These are phyloP conservation scores for Chaenogobius annularis DNA, from an alignment of 2,113 vertebrate species.

Conservation along the genomic window DNA sequence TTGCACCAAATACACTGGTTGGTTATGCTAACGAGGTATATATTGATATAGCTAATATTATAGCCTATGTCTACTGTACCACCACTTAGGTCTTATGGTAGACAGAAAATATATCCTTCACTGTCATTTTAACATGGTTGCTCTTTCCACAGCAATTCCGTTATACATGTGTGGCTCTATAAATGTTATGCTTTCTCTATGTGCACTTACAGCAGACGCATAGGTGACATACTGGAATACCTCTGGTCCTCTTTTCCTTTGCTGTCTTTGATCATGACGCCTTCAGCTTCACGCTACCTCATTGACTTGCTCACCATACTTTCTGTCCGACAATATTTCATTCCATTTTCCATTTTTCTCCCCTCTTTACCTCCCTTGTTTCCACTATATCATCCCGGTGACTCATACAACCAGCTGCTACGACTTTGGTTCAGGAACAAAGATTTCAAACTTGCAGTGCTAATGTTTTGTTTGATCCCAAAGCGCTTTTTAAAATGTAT, in stretches of 20 bases:
- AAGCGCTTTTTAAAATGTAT: slow-evolving; percentile 8
- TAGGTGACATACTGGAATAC: background rate
- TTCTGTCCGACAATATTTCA: slow-evolving; percentile 24
- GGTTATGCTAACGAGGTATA: background rate
- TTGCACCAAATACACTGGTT: background rate
- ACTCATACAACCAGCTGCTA: slow-evolving; percentile 54
- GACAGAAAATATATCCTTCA: no score
- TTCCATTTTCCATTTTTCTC: slow-evolving; percentile 1
- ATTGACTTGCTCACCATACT: slow-evolving; percentile 41
- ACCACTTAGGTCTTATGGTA: background rate
- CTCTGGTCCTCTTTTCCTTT: background rate
- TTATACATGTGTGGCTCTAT: background rate
- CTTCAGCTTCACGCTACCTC: slow-evolving; percentile 28
- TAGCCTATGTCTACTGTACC: background rate
- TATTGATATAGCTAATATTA: background rate
- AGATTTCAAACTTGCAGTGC: slow-evolving; percentile 39
- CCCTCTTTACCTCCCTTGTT: slow-evolving; percentile 2
- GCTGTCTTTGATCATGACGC: background rate
- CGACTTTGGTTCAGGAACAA: slow-evolving; percentile 48
- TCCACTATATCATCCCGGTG: slow-evolving; percentile 42
- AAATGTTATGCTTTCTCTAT: background rate
- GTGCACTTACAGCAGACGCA: background rate
- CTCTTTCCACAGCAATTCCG: background rate
- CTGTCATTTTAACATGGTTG: no score
- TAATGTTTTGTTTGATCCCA: slow-evolving; percentile 52